Evolutionary conservation across 2,888 invertebrate species (phyloP).

Genomic region (Synanthedon tipuliformis): DNA sequence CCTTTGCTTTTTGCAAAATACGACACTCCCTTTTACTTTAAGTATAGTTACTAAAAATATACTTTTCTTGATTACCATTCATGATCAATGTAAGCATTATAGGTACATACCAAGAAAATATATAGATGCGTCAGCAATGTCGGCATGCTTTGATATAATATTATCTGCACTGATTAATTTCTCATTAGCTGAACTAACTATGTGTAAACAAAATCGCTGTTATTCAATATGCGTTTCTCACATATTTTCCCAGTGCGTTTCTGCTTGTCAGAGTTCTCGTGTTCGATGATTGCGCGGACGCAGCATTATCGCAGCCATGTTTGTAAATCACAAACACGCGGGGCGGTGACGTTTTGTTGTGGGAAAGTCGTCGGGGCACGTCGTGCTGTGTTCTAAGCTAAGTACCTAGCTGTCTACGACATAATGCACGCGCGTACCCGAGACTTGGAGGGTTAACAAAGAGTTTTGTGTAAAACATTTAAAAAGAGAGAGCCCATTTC

Average conservation of each 20-base stretch:
- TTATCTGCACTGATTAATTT: too few relatives aligned
- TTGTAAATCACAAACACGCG: constrained; percentile 21
- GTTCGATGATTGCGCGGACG: constrained; percentile 7
- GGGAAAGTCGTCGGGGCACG: constrained; percentile 7
- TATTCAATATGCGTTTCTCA: constrained; percentile 8
- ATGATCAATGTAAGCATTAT: too few relatives aligned
- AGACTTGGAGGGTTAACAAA: constrained; percentile 8
- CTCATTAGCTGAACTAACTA: too few relatives aligned
- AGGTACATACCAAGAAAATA: too few relatives aligned
- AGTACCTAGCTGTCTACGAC: constrained; percentile 7
- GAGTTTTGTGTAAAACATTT: constrained; percentile 2
- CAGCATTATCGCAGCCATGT: constrained; percentile 14
- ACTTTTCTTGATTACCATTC: too few relatives aligned
- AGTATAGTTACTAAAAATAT: too few relatives aligned
- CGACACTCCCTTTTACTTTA: too few relatives aligned
- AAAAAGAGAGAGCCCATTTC: too few relatives aligned
- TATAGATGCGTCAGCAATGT: too few relatives aligned
- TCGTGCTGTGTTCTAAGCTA: neutral
- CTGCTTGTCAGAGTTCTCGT: constrained; percentile 20
- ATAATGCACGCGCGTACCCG: constrained; percentile 9
- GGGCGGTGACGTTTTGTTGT: constrained; percentile 11
- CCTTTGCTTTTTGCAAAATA: too few relatives aligned
- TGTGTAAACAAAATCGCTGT: neutral
- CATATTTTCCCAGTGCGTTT: constrained; percentile 29
- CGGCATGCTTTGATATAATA: too few relatives aligned